phyloP scores from a whole-genome alignment of 1,140 invertebrate species.

The Archivesica marissinica region DNA sequence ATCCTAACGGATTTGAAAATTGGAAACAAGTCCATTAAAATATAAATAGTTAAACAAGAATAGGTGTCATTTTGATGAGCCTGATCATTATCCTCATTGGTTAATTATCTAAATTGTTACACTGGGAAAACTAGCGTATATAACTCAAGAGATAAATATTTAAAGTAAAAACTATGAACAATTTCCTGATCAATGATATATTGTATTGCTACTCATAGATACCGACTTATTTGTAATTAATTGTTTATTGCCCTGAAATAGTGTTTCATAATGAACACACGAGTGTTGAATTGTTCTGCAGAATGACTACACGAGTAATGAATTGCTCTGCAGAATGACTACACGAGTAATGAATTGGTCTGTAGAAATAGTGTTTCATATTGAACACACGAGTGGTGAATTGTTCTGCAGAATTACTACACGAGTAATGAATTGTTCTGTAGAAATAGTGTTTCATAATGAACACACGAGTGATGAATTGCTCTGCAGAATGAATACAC shows the following conservation, averaged over 20 bases:
- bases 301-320: not conserved
- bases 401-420: too few species aligned
- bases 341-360: too few species aligned
- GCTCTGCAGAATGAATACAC: too few species aligned
- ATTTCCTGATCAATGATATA: too few species aligned
- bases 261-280: not conserved
- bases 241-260: not conserved
- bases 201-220: too few species aligned
- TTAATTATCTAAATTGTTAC: conserved; percentile 20
- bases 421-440: too few species aligned
- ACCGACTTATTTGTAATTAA: not conserved
- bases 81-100: not conserved
- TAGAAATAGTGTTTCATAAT: too few species aligned
- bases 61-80: not conserved
- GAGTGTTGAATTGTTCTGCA: not conserved
- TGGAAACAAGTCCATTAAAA: not conserved
- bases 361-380: too few species aligned
- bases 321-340: not conserved
- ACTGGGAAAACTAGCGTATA: not conserved
- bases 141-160: not conserved
- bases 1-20: not conserved
- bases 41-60: conserved; percentile 10
- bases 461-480: too few species aligned
- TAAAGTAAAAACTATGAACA: not conserved
- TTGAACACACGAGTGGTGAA: too few species aligned